Evolutionary conservation across 2,113 vertebrate genomes (phyloP).

Genomic region (Pontoporia blainvillei): DNA sequence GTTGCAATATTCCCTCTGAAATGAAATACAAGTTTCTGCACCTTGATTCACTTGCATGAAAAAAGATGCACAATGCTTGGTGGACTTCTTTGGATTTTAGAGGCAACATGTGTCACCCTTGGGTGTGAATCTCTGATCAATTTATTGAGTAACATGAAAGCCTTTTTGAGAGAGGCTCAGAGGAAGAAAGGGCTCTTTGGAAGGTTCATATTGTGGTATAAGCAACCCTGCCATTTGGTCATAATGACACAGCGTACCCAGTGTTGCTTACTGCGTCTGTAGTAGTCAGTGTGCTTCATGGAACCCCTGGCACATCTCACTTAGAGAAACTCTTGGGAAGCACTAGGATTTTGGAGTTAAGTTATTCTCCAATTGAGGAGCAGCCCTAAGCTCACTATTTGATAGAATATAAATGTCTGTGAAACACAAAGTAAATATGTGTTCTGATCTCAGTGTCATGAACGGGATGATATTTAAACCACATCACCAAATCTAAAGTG

Average conservation of each 20-base stretch:
- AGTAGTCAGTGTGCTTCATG: background rate
- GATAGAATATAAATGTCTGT: background rate
- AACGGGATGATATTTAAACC: background rate
- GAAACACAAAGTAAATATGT: background rate
- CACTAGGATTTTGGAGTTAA: background rate
- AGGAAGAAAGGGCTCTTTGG: background rate
- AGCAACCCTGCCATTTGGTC: background rate
- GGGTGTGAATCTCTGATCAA: background rate
- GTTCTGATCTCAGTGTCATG: background rate
- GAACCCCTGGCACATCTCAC: background rate
- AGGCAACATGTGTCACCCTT: background rate
- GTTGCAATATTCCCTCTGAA: background rate
- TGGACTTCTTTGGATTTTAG: background rate
- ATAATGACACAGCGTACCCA: background rate
- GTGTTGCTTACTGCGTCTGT: background rate
- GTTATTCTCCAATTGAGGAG: background rate
- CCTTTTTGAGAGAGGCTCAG: background rate
- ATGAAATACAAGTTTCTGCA: background rate
- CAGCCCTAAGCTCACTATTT: background rate
- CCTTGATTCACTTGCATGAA: background rate
- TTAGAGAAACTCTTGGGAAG: background rate
- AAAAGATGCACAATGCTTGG: background rate
- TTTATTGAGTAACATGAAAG: background rate
- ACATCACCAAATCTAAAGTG: background rate
- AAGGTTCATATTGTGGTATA: background rate